Evolutionary conservation across 2,888 invertebrate species (phyloP), one percentile per base, ranked within the genome.

Genomic region (Deroplatys truncata): DNA sequence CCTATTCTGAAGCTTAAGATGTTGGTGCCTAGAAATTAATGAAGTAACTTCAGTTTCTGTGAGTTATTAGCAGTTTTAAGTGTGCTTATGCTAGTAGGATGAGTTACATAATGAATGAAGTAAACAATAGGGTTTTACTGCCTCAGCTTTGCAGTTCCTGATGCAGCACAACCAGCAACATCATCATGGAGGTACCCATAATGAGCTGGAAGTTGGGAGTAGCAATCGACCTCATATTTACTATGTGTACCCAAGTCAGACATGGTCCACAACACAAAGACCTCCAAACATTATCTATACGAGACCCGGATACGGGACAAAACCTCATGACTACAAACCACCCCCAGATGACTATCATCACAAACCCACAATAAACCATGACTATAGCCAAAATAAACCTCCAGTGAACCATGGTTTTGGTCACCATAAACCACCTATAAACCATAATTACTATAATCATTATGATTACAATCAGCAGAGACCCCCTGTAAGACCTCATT

Each of bases 261-360:
- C 56, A 88, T 85, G 90, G 91, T 89, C 84, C 49, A 13, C 88
- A 35, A 43, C 88, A 43, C 84, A 49, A 49, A 43, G n/a, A 9
- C 49, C 49, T 84, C 89, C 89, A 86, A 93, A 94, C 90, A 93
- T 94, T 92, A 94, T 94, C 92, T 95, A 94, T 94, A 92, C n/a
- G 90, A 91, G 83, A 82, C 90, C 84, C 91, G 92, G 90, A 90
- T 85, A 82, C 25, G 85, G 35, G 82, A 82, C 29, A 82, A 83
- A 87, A 72, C 87, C 87, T 16, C 84, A 28, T 35, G 86, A 86
- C 56, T 28, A 72, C 43, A 31, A 86, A 28, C 56, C 29, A 28
- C 86, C 86, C 5, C 72, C 49, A 4, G 15, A 56, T 7, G 20
- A 72, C 25, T 72, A 72, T 25, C 16, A 72, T 7, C 56, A 72